Evolutionary conservation across 64 coral and sea anemone genomes (phyloP), one percentile per base, ranked within the genome.

Genomic region (Anthopleura sola): DNA sequence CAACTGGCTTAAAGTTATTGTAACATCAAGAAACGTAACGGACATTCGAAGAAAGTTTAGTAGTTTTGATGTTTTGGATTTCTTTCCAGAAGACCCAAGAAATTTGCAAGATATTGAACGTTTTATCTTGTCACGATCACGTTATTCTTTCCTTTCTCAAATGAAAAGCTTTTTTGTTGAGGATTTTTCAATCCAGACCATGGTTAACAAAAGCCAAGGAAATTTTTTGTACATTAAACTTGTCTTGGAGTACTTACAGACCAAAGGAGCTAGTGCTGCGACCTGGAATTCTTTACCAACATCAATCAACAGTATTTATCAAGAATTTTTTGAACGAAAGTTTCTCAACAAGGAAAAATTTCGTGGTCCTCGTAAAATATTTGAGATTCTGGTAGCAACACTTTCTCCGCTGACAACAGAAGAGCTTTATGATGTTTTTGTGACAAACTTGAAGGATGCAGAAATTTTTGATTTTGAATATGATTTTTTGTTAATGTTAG

Each of bases 171-270:
- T 14, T 34, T 34, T 69, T 14, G 13, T 34, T 51, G 79, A 50
- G 2, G 24, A 75, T 92, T 50, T 49, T 82, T 75, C 40, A 69
- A 21, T 75, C 16, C 29, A 69, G 33, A 28, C 66, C 10, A 6
- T 96, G 11, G 80, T 74, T 18, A 49, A 96, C 19, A 92, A 87
- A 80, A 88, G 90, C 49, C 78, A 90, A 20, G 94, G 94, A 3
- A 96, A 96, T 44, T 92, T 96, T 75, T 64, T 89, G 21, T 96
- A 87, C 60, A 86, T 96, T 19, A 92, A 92, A 62, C 83, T 89
- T n/a, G 75, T 95, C 19, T 39, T 92, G 32, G 18, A 88, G 13
- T 80, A 60, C 49, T 80, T 71, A 24, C 3, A 66, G 17, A 75
- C 23, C 46, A 75, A 75, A 37, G 46, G 21, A 13, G 49, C 49